Evolutionary conservation across 2,113 vertebrate genomes (phyloP).

Genomic region (Cyrtonyx montezumae): DNA sequence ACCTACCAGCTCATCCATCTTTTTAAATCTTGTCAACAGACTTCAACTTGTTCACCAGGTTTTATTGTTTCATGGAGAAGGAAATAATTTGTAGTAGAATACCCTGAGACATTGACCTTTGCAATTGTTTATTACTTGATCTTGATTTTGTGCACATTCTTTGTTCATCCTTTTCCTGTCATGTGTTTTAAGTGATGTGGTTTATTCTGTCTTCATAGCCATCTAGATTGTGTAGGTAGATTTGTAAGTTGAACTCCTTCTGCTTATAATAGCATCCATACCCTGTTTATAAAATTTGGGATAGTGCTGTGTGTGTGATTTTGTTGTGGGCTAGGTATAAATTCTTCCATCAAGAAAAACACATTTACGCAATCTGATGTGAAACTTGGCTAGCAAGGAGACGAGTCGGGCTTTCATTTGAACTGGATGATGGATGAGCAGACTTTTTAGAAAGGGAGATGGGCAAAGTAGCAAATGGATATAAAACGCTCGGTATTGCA

Average conservation of each 20-base stretch:
- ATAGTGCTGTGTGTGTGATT: accelerated
- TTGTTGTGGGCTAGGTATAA: neutral
- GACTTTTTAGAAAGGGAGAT: neutral
- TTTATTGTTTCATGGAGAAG: conserved; percentile 27
- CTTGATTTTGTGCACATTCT: conserved; percentile 20
- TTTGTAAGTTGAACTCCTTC: neutral
- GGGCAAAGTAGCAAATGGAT: neutral
- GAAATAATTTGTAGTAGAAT: conserved; percentile 37
- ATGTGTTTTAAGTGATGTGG: neutral
- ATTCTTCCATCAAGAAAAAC: neutral
- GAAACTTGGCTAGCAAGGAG: neutral
- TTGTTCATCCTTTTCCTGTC: conserved; percentile 14
- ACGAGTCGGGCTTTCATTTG: neutral
- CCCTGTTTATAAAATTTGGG: neutral
- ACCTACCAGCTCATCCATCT: conserved; percentile 46
- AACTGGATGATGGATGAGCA: neutral
- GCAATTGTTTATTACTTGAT: conserved; percentile 36
- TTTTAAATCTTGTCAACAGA: conserved; percentile 53
- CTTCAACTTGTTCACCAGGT: conserved; percentile 28
- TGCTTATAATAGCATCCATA: neutral
- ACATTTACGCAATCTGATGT: neutral
- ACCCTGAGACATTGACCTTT: conserved; percentile 33
- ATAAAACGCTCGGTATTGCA: neutral
- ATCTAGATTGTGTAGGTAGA: neutral
- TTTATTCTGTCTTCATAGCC: conserved; percentile 5